Base-by-base conservation (phyloP, 2,888 invertebrate genomes). In the Drepana falcataria region DNA sequence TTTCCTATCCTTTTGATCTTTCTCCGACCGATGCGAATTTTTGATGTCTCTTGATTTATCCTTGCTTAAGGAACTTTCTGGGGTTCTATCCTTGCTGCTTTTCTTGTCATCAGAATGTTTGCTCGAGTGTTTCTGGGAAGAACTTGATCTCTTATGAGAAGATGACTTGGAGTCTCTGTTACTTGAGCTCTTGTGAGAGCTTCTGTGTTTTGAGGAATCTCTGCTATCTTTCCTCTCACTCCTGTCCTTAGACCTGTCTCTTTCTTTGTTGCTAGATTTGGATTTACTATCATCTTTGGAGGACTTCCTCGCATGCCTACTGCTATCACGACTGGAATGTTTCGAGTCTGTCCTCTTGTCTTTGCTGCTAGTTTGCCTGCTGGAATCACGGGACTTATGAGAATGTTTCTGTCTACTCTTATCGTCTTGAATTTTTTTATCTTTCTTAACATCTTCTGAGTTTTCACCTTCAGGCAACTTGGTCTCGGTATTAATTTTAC, bases 151-250 rank as follows among this genome's bases (percentile, higher is more conserved):
- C 60, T 73, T 81, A 52, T 86, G 82, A 2, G 81, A 44, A 7
- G 44, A 44, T 9, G 44, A 78, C 65, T 83, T 86, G 2, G 82
- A 78, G 57, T 87, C 86, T 74, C 76, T 85, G 53, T 82, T 77
- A 56, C 75, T 84, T 2, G 86, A 83, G 58, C 77, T 84, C 68
- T 79, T 87, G 52, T 87, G 83, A 2, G 87, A 88, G 59, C 81
- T 86, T 62, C 79, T 81, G 48, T 90, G 81, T 65, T 83, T 87
- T 4, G 87, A 87, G 0, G 87, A 84, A 53, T 90, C 87, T 65
- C 81, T 81, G 55, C 76, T 81, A 35, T 85, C 87, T 73, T 85
- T 88, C 57, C 77, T 85, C 2, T 87, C 85, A 55, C 64, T 72
- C 61, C 71, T 79, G 21, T 89, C 87, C 67, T 71, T 84, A 35